phyloP scores from a whole-genome alignment of 2,113 vertebrate species.

The Mus pahari region DNA sequence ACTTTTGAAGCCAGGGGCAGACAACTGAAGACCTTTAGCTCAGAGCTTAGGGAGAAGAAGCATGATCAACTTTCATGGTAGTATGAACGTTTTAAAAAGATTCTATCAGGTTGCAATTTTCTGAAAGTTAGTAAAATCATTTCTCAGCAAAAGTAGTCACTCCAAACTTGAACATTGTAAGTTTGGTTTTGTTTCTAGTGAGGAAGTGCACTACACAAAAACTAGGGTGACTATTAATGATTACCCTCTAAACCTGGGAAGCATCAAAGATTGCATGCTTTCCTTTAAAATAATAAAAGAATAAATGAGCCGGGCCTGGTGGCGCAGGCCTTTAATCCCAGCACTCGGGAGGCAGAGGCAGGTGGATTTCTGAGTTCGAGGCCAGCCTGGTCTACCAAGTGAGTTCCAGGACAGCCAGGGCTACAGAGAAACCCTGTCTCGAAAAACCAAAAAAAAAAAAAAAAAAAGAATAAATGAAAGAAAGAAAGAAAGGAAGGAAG shows the following conservation, averaged over 20 bases:
- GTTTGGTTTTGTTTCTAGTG: not conserved
- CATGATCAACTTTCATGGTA: not conserved
- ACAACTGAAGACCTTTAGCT: not conserved
- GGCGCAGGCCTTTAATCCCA: no score
- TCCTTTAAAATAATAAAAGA: not conserved
- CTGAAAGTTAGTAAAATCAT: not conserved
- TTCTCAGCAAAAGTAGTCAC: not conserved
- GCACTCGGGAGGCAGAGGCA: no score
- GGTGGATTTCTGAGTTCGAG: no score
- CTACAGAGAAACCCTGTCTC: no score
- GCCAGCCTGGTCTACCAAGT: no score
- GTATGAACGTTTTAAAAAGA: not conserved
- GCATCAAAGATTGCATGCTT: not conserved
- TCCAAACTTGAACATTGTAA: not conserved
- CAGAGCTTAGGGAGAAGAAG: not conserved
- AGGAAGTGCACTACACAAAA: not conserved
- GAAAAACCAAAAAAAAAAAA: no score
- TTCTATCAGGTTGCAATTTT: not conserved
- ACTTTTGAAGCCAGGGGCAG: not conserved
- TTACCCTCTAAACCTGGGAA: not conserved
- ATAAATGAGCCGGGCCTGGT: no score
- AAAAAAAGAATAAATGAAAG: not conserved
- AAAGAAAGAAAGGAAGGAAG: not conserved
- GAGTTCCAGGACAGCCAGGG: no score
- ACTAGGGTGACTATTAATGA: not conserved